phyloP scores from a whole-genome alignment of 2,113 vertebrate genomes.

The Pelobates fuscus region DNA sequence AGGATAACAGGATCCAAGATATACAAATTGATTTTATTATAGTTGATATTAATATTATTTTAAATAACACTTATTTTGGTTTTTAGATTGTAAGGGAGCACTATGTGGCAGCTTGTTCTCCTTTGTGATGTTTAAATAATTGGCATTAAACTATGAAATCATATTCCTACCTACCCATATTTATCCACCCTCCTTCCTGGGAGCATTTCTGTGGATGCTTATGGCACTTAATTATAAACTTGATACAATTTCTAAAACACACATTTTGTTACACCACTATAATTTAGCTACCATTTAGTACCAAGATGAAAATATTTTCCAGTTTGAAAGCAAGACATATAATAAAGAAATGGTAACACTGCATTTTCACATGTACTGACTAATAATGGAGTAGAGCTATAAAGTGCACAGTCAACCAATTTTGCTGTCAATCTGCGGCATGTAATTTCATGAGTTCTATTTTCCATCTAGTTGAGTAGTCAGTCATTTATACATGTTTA shows the following conservation, averaged over 20 bases:
- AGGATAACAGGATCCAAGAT: no score
- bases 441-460: constrained; percentile 11
- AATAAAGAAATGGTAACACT: not conserved
- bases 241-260: constrained; percentile 20
- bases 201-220: no score
- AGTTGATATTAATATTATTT: no score
- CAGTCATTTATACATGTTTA: no score
- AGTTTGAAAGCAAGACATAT: constrained; percentile 2
- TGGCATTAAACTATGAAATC: no score
- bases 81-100: no score
- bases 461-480: constrained; percentile 14
- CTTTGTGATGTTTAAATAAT: no score
- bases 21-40: no score
- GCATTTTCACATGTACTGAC: not conserved
- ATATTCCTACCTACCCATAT: no score
- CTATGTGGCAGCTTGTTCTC: no score
- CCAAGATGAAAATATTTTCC: not conserved
- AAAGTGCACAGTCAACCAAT: constrained; percentile 23
- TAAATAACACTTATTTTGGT: no score
- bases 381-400: constrained; percentile 19
- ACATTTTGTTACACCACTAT: constrained; percentile 10
- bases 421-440: not conserved
- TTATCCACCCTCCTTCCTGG: no score
- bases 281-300: constrained; percentile 11
- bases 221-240: not conserved